A percentile compares a stretch with the other conserved stretches of the same genome.
These are phyloP conservation scores for Leistus spinibarbis DNA, from an alignment of 2,888 invertebrate genomes.

Conservation along the genomic window DNA sequence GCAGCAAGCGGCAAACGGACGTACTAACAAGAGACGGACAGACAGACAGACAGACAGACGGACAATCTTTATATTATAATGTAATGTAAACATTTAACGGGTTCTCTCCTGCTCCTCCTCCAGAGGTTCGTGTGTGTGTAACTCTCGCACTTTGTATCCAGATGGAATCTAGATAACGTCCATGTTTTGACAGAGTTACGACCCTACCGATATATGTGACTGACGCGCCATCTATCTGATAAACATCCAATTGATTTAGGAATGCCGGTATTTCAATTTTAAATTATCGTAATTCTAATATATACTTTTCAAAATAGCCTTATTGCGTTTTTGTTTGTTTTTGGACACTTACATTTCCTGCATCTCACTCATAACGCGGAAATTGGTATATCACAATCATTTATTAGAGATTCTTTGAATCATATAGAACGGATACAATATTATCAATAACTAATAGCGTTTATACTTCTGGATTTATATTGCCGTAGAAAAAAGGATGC, in stretches of 20 bases:
- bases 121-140: not conserved
- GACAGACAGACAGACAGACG: not conserved
- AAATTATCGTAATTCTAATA: slow-evolving; percentile 32
- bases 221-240: slow-evolving; percentile 33
- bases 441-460: too few species aligned
- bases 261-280: slow-evolving; percentile 33
- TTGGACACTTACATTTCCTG: not conserved
- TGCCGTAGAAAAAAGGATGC: too few species aligned
- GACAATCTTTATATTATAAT: not conserved
- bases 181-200: slow-evolving; percentile 34
- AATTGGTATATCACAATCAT: not conserved
- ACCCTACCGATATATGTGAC: slow-evolving; percentile 33
- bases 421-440: too few species aligned
- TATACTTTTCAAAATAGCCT: not conserved
- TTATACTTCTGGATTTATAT: too few species aligned
- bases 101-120: not conserved
- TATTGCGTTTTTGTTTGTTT: not conserved
- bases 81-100: not conserved
- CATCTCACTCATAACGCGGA: not conserved
- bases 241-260: slow-evolving; percentile 35
- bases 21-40: not conserved
- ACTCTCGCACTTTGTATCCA: slow-evolving; percentile 3
- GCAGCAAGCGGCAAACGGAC: not conserved
- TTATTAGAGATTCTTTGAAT: not conserved
- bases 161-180: slow-evolving; percentile 31